phyloP scores from a whole-genome alignment of 2,888 invertebrate genomes.

The Drosophila recens region DNA sequence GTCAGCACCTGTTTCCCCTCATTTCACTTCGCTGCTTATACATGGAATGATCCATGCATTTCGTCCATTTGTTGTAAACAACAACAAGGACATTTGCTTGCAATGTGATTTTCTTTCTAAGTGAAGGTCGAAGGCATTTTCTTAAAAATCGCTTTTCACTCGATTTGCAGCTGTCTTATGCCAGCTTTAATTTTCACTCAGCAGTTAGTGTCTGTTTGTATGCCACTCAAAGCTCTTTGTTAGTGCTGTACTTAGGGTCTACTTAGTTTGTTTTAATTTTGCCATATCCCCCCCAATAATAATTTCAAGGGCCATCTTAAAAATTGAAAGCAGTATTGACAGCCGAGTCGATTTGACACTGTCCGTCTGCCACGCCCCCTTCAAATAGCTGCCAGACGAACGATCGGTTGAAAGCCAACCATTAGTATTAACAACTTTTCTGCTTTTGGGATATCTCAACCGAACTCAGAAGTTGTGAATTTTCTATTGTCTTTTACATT shows the following conservation, averaged over 20 bases:
- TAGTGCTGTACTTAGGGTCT: background rate
- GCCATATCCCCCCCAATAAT: no score
- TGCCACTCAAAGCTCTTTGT: background rate
- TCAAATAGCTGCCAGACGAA: no score
- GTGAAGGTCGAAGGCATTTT: slow-evolving; percentile 13
- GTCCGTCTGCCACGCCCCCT: no score
- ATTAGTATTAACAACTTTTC: no score
- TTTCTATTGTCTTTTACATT: no score
- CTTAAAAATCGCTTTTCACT: slow-evolving; percentile 23
- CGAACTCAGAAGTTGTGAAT: no score
- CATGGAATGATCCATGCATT: slow-evolving; percentile 56
- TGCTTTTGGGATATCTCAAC: no score
- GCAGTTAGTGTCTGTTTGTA: slow-evolving; percentile 30
- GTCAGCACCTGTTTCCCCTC: slow-evolving; percentile 33
- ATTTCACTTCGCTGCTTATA: background rate
- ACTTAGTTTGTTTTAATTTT: background rate
- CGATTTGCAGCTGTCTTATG: slow-evolving; percentile 21
- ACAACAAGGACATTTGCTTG: slow-evolving; percentile 11
- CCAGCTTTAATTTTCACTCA: slow-evolving; percentile 48
- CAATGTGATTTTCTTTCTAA: slow-evolving; percentile 56
- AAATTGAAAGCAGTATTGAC: no score
- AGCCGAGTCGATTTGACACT: no score
- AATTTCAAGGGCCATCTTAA: no score
- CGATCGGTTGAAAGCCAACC: no score
- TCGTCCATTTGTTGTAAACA: slow-evolving; percentile 34